Percentiles rank a stretch among this genome's conserved stretches.
These are phyloP conservation scores for Lamellibrachia columna DNA, from an alignment of 2,888 invertebrate species.

Conservation along the genomic window DNA sequence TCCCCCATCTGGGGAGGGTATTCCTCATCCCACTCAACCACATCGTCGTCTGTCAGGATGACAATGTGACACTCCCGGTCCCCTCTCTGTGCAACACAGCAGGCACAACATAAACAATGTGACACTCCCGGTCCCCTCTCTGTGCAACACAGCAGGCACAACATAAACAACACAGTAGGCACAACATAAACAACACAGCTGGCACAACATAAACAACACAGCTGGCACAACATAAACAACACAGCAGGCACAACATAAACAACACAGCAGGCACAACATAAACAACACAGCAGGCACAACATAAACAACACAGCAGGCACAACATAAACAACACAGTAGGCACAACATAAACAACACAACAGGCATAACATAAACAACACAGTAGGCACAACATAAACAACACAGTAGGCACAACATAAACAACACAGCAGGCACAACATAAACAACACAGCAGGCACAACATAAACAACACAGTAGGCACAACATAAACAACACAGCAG, in stretches of 20 bases:
- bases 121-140: constrained; percentile 96
- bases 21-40: constrained; percentile 97
- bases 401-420: constrained; percentile 68
- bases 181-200: too few relatives aligned
- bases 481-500: constrained; percentile 68
- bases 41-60: constrained; percentile 80
- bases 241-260: constrained; percentile 68
- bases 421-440: constrained; percentile 68
- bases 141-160: constrained; percentile 64
- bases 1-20: constrained; percentile 99
- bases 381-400: constrained; percentile 68
- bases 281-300: constrained; percentile 68
- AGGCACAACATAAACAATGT: constrained; percentile 76
- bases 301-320: constrained; percentile 65
- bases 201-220: not conserved
- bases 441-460: constrained; percentile 68
- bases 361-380: not conserved
- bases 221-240: constrained; percentile 68
- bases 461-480: constrained; percentile 55
- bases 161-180: too few relatives aligned
- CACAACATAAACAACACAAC: not conserved
- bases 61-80: constrained; percentile 98
- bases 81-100: constrained; percentile 76
- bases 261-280: constrained; percentile 68
- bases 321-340: constrained; percentile 67